phyloP scores from a whole-genome alignment of 2,888 invertebrate species.

The Xylota sylvarum region DNA sequence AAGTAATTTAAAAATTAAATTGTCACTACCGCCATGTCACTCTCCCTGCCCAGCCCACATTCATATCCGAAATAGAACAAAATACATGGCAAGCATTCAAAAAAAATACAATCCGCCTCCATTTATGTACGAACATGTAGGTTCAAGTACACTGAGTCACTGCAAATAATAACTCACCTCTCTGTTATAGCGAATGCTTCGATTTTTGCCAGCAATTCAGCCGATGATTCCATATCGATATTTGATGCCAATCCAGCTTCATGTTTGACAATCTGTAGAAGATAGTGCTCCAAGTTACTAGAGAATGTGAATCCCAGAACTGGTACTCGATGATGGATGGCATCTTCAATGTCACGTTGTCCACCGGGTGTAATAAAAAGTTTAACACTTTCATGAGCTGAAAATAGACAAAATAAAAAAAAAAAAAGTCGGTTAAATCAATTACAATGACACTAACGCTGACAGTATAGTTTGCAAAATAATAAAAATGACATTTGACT shows the following conservation, averaged over 20 bases:
- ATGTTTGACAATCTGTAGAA: conserved; percentile 78
- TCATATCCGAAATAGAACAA: conserved; percentile 32
- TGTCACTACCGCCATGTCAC: conserved; percentile 21
- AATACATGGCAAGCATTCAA: conserved; percentile 42
- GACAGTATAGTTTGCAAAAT: neutral
- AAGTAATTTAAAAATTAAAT: conserved; percentile 29
- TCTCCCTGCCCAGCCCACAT: conserved; percentile 24
- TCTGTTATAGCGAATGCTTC: conserved; percentile 75
- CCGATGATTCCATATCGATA: conserved; percentile 78
- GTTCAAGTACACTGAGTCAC: neutral
- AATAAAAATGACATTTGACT: conserved; percentile 1
- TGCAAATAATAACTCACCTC: conserved; percentile 66
- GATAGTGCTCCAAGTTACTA: conserved; percentile 78
- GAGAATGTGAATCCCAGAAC: conserved; percentile 79
- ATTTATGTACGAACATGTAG: neutral
- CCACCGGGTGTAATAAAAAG: conserved; percentile 79
- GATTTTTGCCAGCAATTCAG: conserved; percentile 75
- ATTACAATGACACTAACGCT: conserved; percentile 12
- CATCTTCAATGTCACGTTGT: conserved; percentile 79
- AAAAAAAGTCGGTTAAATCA: neutral
- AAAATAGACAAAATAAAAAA: conserved; percentile 21
- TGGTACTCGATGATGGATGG: conserved; percentile 79
- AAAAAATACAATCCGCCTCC: neutral
- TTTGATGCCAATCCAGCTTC: conserved; percentile 77
- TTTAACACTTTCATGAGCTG: conserved; percentile 78